A percentile compares a stretch with the other conserved stretches of the same genome.
Conservation (phyloP, 1,140 invertebrate genomes). For the Ylistrum balloti region DNA sequence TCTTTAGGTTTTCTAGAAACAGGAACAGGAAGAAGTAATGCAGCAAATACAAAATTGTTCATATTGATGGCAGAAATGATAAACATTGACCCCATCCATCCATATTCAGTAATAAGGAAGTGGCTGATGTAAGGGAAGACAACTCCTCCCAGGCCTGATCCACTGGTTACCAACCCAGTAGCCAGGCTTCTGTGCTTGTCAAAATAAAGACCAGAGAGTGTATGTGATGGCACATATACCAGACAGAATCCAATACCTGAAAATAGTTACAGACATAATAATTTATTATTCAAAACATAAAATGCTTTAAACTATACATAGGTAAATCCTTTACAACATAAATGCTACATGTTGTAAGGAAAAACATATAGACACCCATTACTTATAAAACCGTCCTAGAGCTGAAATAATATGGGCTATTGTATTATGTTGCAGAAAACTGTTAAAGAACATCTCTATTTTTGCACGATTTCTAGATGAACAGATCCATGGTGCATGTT, state of each 20-base stretch:
- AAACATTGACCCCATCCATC: constrained; percentile 91
- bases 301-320: too few species aligned
- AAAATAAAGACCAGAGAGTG: constrained; percentile 91
- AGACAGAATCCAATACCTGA: constrained; percentile 74
- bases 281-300: not conserved
- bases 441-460: too few species aligned
- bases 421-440: too few species aligned
- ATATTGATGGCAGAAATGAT: constrained; percentile 95
- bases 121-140: constrained; percentile 87
- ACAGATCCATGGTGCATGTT: too few species aligned
- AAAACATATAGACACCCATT: too few species aligned
- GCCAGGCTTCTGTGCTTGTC: constrained; percentile 94
- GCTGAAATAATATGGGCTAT: too few species aligned
- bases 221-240: constrained; percentile 76
- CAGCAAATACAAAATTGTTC: constrained; percentile 70
- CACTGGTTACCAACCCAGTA: constrained; percentile 95
- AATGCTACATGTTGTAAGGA: too few species aligned
- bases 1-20: not conserved
- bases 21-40: constrained; percentile 68
- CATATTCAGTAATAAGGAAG: constrained; percentile 86
- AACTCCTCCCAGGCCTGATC: constrained; percentile 94
- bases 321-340: too few species aligned
- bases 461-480: too few species aligned
- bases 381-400: too few species aligned
- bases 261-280: constrained; percentile 45